A percentile compares a stretch with the other conserved stretches of the same genome.
These are phyloP conservation scores for Eurosta solidaginis DNA, from an alignment of 1,140 invertebrate species.

Conservation along the genomic window DNA sequence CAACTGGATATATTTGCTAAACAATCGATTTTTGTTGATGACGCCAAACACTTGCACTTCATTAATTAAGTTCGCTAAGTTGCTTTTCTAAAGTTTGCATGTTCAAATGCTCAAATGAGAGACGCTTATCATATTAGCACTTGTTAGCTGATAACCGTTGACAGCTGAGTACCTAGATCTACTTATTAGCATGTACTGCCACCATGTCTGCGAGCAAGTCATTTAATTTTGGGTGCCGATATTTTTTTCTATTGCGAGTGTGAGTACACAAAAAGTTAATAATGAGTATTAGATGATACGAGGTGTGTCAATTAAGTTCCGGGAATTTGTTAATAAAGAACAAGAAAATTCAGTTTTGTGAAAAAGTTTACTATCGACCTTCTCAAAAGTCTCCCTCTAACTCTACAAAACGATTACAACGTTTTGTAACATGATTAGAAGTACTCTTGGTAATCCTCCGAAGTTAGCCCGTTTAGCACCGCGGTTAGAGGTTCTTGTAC, in stretches of 20 bases:
- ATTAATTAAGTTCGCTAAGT: neutral
- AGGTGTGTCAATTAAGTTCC: too few relatives aligned
- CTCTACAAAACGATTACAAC: too few relatives aligned
- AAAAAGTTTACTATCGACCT: too few relatives aligned
- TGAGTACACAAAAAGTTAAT: too few relatives aligned
- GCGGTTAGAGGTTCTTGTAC: neutral
- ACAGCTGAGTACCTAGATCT: too few relatives aligned
- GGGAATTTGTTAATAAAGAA: too few relatives aligned
- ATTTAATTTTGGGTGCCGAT: neutral
- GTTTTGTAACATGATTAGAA: too few relatives aligned
- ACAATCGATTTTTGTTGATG: constrained; percentile 15
- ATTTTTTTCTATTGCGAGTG: too few relatives aligned
- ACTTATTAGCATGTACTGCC: neutral
- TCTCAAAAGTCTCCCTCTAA: too few relatives aligned
- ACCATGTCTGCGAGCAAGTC: neutral
- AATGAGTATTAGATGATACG: too few relatives aligned
- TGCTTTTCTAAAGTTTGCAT: neutral
- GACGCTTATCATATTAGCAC: neutral
- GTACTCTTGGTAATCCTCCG: neutral
- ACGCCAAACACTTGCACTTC: neutral
- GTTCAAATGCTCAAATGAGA: neutral
- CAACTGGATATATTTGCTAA: too few relatives aligned
- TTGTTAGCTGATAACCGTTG: constrained; percentile 1
- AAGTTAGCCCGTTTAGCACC: neutral
- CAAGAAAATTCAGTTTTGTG: too few relatives aligned